A percentile compares a stretch with the other conserved stretches of the same genome.
phyloP scores from a whole-genome alignment of 2,113 vertebrate species.

The Hypomesus transpacificus region DNA sequence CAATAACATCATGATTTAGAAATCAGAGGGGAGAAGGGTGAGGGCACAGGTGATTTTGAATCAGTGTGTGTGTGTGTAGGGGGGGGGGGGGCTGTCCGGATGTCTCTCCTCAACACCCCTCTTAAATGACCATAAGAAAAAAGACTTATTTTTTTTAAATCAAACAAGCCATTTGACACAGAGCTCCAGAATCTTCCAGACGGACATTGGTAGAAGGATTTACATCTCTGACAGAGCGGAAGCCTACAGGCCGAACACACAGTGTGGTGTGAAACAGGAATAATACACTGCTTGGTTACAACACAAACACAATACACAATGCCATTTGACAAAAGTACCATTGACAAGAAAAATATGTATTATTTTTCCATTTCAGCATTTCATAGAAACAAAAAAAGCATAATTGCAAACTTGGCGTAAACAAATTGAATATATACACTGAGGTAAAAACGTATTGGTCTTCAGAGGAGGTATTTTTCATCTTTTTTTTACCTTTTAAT shows the following conservation, averaged over 20 bases:
- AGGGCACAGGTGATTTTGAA: slow-evolving; percentile 26
- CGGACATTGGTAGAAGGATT: slow-evolving; percentile 65
- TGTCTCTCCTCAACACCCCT: slow-evolving; percentile 27
- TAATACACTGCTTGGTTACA: slow-evolving; percentile 53
- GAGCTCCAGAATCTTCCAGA: slow-evolving; percentile 54
- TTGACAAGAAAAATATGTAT: slow-evolving; percentile 44
- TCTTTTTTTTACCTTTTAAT: slow-evolving; percentile 63
- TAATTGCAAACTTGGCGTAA: slow-evolving; percentile 64
- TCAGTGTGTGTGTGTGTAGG: slow-evolving; percentile 1
- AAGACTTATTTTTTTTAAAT: slow-evolving; percentile 9
- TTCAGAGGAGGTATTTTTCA: slow-evolving; percentile 74
- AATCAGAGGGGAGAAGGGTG: slow-evolving; percentile 48
- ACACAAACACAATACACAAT: slow-evolving; percentile 68
- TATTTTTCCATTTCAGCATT: slow-evolving; percentile 58
- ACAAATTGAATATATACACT: slow-evolving; percentile 72
- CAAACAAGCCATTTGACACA: slow-evolving; percentile 68
- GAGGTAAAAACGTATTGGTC: slow-evolving; percentile 81
- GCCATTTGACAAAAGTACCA: slow-evolving; percentile 57
- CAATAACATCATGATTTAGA: slow-evolving; percentile 63
- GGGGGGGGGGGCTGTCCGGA: slow-evolving; percentile 25
- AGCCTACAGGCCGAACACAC: slow-evolving; percentile 57
- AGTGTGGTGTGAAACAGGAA: slow-evolving; percentile 54
- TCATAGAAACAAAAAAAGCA: slow-evolving; percentile 64
- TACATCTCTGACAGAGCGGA: slow-evolving; percentile 49
- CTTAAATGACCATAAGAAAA: slow-evolving; percentile 25